Evolutionary conservation across 1,140 invertebrate genomes (phyloP), one percentile per base, ranked within the genome.

Genomic region (Drosophila trapezifrons): DNA sequence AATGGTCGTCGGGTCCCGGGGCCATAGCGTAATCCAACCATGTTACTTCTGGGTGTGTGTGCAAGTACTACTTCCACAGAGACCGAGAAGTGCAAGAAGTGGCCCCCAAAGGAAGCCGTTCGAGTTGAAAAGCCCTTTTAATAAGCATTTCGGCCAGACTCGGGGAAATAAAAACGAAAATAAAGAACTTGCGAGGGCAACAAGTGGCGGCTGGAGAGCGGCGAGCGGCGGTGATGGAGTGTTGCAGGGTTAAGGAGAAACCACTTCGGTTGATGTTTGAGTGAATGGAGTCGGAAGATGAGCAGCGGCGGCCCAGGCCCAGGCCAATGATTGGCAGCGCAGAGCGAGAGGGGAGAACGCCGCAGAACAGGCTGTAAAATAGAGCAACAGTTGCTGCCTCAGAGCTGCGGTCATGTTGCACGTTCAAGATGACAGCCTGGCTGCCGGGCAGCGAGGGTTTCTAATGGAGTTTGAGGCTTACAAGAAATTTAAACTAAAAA

Each of bases 71-170:
- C 3, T 32, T 10, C 29, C 29, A 12, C 29, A 12, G 8, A 29
- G 27, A 29, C 8, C 27, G 27, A 29, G 12, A 22, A 25, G 49
- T 45, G 32, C 49, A 35, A 29, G 37, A 77, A 82, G 75, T 82
- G 76, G 65, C 71, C 56, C 72, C 49, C 25, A 25, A 47, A 80
- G 76, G 79, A 82, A 86, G 60, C 79, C 83, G 79, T 79, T 83
- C 76, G 76, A 86, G 83, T 80, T 87, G 83, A 86, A 86, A 86
- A 86, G 83, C 83, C 79, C 79, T 86, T 86, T 86, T 86, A 86
- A 87, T 86, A 87, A 86, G 83, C 83, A 83, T 87, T 77, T 76
- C 62, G 64, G 70, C 78, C 78, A 62, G 56, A 63, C 64, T 60
- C 56, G 55, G 45, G 65, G 27, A 55, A 55, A 55, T 65, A 51